Conservation (phyloP, 2,113 vertebrate species). For the Platichthys flesus region DNA sequence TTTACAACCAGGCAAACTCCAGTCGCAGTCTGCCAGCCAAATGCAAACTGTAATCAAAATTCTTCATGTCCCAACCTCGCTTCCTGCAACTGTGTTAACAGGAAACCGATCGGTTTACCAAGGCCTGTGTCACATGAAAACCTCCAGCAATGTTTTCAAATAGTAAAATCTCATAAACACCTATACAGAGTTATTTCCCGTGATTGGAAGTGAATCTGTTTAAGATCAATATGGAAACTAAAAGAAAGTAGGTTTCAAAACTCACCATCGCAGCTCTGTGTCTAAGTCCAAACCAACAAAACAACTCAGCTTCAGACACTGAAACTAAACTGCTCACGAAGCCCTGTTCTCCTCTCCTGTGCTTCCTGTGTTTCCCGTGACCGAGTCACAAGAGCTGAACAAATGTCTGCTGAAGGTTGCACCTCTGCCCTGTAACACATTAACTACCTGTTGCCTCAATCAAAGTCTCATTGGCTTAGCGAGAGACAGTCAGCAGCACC, state of each 20-base stretch:
- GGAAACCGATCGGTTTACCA: constrained; percentile 18
- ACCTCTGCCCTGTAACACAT: constrained; percentile 74
- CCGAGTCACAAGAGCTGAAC: constrained; percentile 46
- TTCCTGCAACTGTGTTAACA: constrained; percentile 39
- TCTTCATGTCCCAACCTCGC: constrained; percentile 3
- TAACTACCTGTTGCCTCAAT: constrained; percentile 65
- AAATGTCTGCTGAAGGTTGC: constrained; percentile 63
- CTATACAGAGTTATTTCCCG: not conserved
- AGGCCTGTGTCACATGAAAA: constrained; percentile 35
- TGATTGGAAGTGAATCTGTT: not conserved
- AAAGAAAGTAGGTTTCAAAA: constrained; percentile 5
- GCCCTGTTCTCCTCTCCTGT: constrained; percentile 3
- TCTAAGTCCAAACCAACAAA: constrained; percentile 25
- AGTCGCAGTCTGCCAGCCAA: not conserved
- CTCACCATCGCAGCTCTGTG: constrained; percentile 73
- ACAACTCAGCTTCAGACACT: not conserved
- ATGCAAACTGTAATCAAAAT: not conserved
- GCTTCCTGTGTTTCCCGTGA: not conserved
- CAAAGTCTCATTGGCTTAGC: constrained; percentile 52
- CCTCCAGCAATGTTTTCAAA: not conserved
- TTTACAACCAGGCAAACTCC: not conserved
- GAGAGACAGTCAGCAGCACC: constrained; percentile 15
- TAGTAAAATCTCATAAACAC: not conserved
- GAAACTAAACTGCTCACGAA: constrained; percentile 5
- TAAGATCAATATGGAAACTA: not conserved